A percentile compares a stretch with the other conserved stretches of the same genome.
Evolutionary conservation across 2,888 invertebrate species (phyloP).

Genomic region (Chymomyza caudatula): DNA sequence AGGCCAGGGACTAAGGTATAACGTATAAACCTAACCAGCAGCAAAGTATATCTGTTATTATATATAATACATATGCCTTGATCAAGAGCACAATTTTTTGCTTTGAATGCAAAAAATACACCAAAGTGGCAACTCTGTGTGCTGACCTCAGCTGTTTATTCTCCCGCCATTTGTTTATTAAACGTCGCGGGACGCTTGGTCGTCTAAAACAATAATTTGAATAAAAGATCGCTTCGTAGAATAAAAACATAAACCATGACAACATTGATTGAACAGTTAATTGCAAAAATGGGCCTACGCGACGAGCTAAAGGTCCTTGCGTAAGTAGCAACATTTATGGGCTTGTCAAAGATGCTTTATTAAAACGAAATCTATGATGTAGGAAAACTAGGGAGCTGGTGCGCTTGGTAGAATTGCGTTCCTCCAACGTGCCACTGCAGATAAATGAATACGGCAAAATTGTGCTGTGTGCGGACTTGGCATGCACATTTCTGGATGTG

Average conservation of each 20-base stretch:
- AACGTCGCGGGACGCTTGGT: not conserved
- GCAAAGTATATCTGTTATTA: no score
- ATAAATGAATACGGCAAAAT: constrained; percentile 82
- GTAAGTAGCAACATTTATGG: constrained; percentile 44
- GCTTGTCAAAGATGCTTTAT: not conserved
- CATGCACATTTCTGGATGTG: constrained; percentile 79
- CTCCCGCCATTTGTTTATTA: not conserved
- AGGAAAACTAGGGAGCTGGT: constrained; percentile 76
- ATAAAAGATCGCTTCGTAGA: not conserved
- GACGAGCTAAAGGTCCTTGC: constrained; percentile 66
- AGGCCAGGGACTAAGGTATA: no score
- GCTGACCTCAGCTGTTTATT: constrained; percentile 7
- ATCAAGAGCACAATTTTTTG: not conserved
- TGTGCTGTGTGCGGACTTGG: constrained; percentile 82
- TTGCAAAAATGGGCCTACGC: constrained; percentile 72
- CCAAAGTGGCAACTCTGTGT: constrained; percentile 21
- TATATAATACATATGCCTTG: no score
- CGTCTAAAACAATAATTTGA: not conserved
- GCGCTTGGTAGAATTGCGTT: constrained; percentile 74
- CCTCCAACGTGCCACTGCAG: constrained; percentile 67
- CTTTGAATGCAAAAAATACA: not conserved
- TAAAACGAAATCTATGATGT: not conserved
- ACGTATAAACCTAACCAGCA: no score
- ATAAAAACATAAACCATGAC: constrained; percentile 49
- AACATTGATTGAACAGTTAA: constrained; percentile 69